phyloP scores from a whole-genome alignment of 2,797 vertebrate species.

The Prionace glauca region DNA sequence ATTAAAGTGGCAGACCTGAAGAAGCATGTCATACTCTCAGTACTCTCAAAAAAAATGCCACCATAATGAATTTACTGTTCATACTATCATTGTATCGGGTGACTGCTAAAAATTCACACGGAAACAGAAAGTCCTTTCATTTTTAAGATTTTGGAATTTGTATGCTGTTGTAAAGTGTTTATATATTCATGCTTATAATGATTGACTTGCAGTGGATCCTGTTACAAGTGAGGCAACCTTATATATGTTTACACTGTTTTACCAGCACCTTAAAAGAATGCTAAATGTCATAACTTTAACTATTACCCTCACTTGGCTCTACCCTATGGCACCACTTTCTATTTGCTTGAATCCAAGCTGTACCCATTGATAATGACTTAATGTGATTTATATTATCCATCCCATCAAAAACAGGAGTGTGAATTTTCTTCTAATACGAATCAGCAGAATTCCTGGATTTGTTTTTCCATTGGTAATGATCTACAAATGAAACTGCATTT shows the following conservation, averaged over 20 bases:
- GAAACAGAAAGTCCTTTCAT: not conserved
- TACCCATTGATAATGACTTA: not conserved
- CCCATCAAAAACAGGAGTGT: not conserved
- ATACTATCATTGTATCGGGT: not conserved
- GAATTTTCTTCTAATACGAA: not conserved
- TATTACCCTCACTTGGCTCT: not conserved
- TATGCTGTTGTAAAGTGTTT: not conserved
- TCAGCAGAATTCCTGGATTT: not conserved
- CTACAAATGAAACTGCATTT: not conserved
- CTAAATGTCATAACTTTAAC: not conserved
- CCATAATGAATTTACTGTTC: not conserved
- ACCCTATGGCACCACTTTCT: not conserved
- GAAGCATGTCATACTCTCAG: not conserved
- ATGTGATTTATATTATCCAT: not conserved
- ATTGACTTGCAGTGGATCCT: not conserved
- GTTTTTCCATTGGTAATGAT: not conserved
- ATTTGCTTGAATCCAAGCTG: not conserved
- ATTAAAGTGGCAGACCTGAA: not conserved
- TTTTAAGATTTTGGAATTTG: not conserved
- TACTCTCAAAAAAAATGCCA: not conserved
- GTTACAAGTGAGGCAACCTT: not conserved
- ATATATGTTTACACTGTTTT: not conserved
- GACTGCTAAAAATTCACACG: not conserved
- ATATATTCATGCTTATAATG: not conserved
- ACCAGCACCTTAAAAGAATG: not conserved